Evolutionary conservation across 37 sponge, comb jelly and placozoan species (phyloP).

Genomic region (Diacarnus erythraeanus): DNA sequence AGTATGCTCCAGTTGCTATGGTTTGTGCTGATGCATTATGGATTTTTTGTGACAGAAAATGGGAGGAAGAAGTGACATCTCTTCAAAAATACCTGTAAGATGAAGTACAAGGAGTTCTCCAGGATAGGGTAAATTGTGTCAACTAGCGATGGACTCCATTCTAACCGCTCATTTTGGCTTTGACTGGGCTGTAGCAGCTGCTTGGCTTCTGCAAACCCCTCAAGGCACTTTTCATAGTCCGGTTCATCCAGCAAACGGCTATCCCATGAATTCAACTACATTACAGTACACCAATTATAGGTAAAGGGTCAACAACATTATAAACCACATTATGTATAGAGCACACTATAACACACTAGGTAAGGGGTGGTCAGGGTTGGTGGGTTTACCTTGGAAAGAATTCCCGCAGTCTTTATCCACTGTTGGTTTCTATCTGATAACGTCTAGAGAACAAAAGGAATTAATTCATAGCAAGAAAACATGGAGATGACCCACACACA

Average conservation of each 20-base stretch:
- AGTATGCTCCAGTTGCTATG: too few species aligned
- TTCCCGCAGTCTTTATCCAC: slow-evolving; percentile 21
- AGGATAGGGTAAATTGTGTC: slow-evolving; percentile 60
- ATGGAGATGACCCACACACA: slow-evolving; percentile 28
- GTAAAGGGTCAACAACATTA: background rate
- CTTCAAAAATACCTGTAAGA: slow-evolving; percentile 63
- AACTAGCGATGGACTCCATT: background rate
- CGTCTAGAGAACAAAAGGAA: slow-evolving; percentile 17
- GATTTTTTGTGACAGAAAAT: too few species aligned
- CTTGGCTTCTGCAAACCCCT: slow-evolving; percentile 55
- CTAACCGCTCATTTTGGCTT: background rate
- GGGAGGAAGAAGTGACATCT: too few species aligned
- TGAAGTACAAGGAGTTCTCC: slow-evolving; percentile 57
- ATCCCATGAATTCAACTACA: slow-evolving; percentile 84
- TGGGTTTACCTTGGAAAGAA: slow-evolving; percentile 31
- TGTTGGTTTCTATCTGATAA: slow-evolving; percentile 28
- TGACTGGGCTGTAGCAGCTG: background rate
- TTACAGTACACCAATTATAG: background rate
- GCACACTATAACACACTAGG: too few species aligned
- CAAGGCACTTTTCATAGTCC: slow-evolving; percentile 58
- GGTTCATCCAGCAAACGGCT: slow-evolving; percentile 69
- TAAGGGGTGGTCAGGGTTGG: too few species aligned
- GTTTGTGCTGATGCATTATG: too few species aligned
- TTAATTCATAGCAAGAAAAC: background rate
- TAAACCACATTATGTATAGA: too few species aligned